Conservation (phyloP, 23 tunicate species). For the Oikopleura albicans region DNA sequence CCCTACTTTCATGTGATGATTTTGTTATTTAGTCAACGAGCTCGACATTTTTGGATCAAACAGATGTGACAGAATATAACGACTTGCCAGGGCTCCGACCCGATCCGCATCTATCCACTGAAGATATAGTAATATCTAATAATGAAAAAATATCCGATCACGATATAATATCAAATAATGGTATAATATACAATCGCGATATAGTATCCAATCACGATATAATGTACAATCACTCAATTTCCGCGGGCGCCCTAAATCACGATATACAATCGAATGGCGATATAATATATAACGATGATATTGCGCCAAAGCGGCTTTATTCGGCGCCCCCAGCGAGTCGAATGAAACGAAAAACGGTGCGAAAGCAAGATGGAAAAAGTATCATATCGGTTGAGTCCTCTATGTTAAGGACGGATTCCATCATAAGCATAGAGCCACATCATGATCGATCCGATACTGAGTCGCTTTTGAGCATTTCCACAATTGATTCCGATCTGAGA, state of each 20-base stretch:
- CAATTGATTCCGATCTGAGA: neutral
- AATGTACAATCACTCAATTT: no score
- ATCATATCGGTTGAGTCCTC: neutral
- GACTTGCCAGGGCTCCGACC: neutral
- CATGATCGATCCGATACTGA: neutral
- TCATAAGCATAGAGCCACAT: neutral
- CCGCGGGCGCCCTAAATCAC: no score
- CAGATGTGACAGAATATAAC: slow-evolving; percentile 1
- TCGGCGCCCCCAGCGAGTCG: neutral
- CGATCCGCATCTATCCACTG: neutral
- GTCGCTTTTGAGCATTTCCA: neutral
- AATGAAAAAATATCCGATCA: no score
- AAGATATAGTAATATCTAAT: neutral
- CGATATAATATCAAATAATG: no score
- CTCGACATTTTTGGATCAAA: neutral
- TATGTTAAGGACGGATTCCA: neutral
- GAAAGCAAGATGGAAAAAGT: neutral
- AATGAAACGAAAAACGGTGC: neutral
- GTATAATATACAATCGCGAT: no score
- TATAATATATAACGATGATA: neutral
- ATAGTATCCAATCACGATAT: no score
- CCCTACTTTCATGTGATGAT: no score
- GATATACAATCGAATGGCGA: no score
- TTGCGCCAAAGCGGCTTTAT: neutral
- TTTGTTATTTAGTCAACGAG: no score